These are phyloP conservation scores for Heliconius hortense DNA, from an alignment of 2,888 invertebrate genomes.

Conservation along the genomic window DNA sequence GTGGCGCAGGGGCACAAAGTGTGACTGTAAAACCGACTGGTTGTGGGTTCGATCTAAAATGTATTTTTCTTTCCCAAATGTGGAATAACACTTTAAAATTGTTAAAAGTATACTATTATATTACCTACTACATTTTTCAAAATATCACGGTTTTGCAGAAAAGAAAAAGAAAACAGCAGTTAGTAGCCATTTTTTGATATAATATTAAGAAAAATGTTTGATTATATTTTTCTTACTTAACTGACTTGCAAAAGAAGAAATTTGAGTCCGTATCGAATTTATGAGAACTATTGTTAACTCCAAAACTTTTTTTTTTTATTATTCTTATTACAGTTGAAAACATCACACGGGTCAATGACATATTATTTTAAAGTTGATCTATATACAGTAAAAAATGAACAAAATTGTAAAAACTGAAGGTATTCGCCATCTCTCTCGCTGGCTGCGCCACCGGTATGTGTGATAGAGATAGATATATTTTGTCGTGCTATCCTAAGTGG, in stretches of 20 bases:
- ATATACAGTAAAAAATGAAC: conserved; percentile 74
- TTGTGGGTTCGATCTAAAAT: too few species aligned
- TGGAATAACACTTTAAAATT: too few species aligned
- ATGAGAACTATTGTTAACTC: conserved; percentile 16
- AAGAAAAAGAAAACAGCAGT: background rate
- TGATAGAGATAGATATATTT: conserved; percentile 58
- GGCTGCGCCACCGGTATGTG: conserved; percentile 31
- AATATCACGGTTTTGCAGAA: background rate
- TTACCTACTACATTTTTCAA: background rate
- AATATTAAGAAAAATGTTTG: background rate
- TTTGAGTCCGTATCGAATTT: conserved; percentile 18
- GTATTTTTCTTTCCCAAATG: too few species aligned
- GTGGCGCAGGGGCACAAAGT: too few species aligned
- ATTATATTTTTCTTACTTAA: background rate
- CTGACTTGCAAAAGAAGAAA: background rate
- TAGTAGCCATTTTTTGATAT: background rate
- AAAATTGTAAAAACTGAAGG: conserved; percentile 58
- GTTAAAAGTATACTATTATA: too few species aligned
- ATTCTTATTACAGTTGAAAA: conserved; percentile 31
- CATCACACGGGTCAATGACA: conserved; percentile 65
- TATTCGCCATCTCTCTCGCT: conserved; percentile 53
- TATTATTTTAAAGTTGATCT: conserved; percentile 76
- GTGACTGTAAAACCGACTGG: too few species aligned
- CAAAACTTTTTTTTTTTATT: conserved; percentile 23
- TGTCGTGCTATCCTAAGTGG: conserved; percentile 59